Evolutionary conservation across 2,797 vertebrate species (phyloP).

Genomic region (Cetoscarus ocellatus): DNA sequence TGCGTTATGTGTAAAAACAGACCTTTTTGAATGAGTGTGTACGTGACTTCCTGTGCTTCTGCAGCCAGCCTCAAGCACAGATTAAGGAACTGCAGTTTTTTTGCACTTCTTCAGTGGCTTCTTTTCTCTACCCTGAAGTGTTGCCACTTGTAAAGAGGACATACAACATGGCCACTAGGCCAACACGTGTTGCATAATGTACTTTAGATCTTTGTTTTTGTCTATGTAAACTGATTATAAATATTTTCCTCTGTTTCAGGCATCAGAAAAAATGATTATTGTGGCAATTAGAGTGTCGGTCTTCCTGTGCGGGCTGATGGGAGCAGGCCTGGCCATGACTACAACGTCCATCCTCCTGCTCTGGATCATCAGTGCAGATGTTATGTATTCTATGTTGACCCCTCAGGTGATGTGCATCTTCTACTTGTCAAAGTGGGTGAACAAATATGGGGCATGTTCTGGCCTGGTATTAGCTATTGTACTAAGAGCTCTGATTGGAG

Average conservation of each 20-base stretch:
- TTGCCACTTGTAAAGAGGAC: too few species aligned
- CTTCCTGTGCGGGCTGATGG: slow-evolving; percentile 40
- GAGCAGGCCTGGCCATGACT: slow-evolving; percentile 15
- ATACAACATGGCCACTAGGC: too few species aligned
- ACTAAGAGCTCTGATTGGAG: too few species aligned
- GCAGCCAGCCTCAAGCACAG: too few species aligned
- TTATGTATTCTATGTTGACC: slow-evolving; percentile 48
- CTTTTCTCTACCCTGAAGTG: too few species aligned
- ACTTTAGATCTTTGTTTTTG: background rate
- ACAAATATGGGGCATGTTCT: slow-evolving; percentile 40
- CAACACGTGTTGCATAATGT: too few species aligned
- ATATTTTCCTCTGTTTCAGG: slow-evolving; percentile 28
- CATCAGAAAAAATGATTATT: slow-evolving; percentile 37
- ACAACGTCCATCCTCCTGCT: slow-evolving; percentile 16
- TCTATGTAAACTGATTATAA: background rate
- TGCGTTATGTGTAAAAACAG: too few species aligned
- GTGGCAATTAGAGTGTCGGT: slow-evolving; percentile 34
- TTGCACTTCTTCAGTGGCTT: too few species aligned
- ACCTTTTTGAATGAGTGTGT: too few species aligned
- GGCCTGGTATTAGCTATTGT: too few species aligned
- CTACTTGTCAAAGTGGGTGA: slow-evolving; percentile 37
- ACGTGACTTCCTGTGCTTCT: too few species aligned
- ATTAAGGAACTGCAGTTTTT: too few species aligned
- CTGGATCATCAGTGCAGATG: slow-evolving; percentile 36
- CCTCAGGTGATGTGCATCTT: slow-evolving; percentile 47